A percentile compares a stretch with the other conserved stretches of the same genome.
These are phyloP conservation scores for Otis tarda DNA, from an alignment of 2,113 vertebrate species.

Conservation along the genomic window DNA sequence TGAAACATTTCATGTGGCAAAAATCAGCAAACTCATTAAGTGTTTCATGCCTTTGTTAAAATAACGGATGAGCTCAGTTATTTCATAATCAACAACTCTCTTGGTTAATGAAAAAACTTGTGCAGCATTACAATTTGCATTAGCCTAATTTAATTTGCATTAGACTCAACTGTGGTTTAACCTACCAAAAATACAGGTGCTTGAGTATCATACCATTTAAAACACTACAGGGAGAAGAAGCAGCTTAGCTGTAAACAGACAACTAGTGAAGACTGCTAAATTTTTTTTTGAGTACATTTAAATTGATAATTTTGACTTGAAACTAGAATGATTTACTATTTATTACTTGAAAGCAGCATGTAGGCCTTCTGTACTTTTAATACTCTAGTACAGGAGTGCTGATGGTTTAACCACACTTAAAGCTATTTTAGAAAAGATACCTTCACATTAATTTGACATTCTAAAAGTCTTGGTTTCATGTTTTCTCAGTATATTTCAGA, in stretches of 20 bases:
- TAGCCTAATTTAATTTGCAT: background rate
- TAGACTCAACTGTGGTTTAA: background rate
- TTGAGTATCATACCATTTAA: background rate
- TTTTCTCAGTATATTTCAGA: background rate
- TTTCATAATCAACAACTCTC: background rate
- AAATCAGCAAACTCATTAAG: background rate
- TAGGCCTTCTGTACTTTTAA: background rate
- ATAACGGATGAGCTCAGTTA: background rate
- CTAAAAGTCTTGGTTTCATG: background rate
- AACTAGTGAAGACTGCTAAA: background rate
- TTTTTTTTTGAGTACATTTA: background rate
- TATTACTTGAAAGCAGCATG: background rate
- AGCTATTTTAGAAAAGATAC: background rate
- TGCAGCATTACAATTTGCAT: background rate
- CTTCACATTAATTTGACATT: background rate
- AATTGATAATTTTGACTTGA: background rate
- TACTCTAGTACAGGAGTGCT: background rate
- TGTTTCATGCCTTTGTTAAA: background rate
- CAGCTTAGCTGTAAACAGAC: background rate
- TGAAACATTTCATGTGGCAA: background rate
- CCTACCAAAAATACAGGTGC: background rate
- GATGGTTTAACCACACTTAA: background rate
- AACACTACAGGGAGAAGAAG: background rate
- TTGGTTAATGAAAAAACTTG: background rate
- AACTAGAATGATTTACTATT: background rate